Conservation (phyloP, 2,113 vertebrate genomes). For the Noturus placidus region DNA sequence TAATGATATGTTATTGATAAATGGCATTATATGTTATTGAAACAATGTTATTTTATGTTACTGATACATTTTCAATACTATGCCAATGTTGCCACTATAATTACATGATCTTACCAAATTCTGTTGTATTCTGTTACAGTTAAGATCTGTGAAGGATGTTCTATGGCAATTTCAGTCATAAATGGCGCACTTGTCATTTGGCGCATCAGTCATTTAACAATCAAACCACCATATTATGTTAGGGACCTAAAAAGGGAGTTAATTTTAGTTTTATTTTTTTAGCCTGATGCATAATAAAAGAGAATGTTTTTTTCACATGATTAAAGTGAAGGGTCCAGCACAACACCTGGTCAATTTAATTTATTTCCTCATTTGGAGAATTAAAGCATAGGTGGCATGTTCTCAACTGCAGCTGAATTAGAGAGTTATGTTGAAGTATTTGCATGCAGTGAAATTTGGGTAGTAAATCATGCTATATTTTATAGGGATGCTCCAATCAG, state of each 20-base stretch:
- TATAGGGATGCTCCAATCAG: too few relatives aligned
- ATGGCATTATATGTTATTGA: too few relatives aligned
- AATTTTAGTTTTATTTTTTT: not conserved
- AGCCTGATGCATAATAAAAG: not conserved
- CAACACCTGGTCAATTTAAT: not conserved
- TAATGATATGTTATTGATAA: too few relatives aligned
- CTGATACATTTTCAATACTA: not conserved
- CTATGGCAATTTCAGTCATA: not conserved
- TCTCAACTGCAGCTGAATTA: not conserved
- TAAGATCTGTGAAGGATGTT: not conserved
- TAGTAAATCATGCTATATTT: not conserved
- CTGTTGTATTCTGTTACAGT: not conserved
- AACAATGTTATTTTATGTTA: too few relatives aligned
- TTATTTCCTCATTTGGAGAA: not conserved
- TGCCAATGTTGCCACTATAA: not conserved
- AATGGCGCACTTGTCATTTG: too few relatives aligned
- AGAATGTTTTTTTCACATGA: not conserved
- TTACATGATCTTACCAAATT: not conserved
- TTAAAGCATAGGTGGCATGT: not conserved
- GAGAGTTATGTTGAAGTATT: not conserved
- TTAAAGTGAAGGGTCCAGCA: not conserved
- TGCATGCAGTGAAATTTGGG: not conserved
- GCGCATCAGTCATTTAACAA: not conserved
- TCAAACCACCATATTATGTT: not conserved
- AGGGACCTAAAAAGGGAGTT: not conserved